A percentile compares a stretch with the other conserved stretches of the same genome.
phyloP scores from a whole-genome alignment of 2,797 vertebrate species.

The Garrulus glandarius region DNA sequence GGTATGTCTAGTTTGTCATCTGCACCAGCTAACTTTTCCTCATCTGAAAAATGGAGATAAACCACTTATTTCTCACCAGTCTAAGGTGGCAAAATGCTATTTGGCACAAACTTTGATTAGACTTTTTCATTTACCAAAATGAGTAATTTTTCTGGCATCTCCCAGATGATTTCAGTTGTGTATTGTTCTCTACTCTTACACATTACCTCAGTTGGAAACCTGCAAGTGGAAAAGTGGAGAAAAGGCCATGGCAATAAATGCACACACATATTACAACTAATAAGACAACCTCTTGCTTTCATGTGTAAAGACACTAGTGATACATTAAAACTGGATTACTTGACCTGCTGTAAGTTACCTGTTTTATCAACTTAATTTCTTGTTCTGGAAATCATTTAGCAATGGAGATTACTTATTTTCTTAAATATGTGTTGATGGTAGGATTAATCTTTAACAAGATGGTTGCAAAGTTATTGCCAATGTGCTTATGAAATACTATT shows the following conservation, averaged over 20 bases:
- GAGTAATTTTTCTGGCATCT: not conserved
- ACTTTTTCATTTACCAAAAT: not conserved
- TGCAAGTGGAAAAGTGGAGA: not conserved
- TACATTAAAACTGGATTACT: not conserved
- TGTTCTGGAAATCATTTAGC: not conserved
- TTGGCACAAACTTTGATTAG: not conserved
- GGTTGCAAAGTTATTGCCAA: not conserved
- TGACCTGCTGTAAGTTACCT: not conserved
- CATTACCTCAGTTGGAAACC: not conserved
- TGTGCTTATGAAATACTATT: not conserved
- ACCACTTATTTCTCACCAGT: not conserved
- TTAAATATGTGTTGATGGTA: not conserved
- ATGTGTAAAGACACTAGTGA: fast-evolving
- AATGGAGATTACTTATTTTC: not conserved
- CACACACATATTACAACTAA: fast-evolving
- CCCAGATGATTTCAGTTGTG: not conserved
- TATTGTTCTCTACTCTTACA: not conserved
- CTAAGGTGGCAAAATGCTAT: not conserved
- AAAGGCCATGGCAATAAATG: not conserved
- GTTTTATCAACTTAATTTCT: not conserved
- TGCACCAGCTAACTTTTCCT: not conserved
- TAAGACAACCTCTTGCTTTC: not conserved
- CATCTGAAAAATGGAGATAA: not conserved
- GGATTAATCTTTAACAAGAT: not conserved
- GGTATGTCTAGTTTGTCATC: fast-evolving